Base-by-base conservation (phyloP, 92 coral and sea anemone species). In the Palythoa grandiflora region DNA sequence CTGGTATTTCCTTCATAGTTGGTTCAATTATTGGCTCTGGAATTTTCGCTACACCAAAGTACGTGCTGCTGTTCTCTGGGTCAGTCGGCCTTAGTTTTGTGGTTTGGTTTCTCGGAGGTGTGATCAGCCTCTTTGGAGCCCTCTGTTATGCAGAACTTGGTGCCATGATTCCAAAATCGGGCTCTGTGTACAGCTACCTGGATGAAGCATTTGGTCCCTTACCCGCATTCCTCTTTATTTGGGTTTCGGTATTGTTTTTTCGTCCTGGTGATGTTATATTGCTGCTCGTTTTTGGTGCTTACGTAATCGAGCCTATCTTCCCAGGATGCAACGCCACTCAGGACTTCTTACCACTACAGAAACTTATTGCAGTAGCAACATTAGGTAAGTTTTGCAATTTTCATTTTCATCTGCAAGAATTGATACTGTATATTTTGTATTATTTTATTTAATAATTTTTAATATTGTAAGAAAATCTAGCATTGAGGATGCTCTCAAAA, bases 11-110 rank as follows among this genome's bases (percentile, higher is more conserved):
- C 4, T 88, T 96, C 2, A 93, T 96, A 14, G 93, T 96, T 5
- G 98, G 98, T 1, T 78, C 94, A 19, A 96, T 96, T 14, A 94
- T 96, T 28, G 98, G 98, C 68, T 94, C 97, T 1, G 98, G 98
- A 10, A 96, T 96, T 70, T 96, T 96, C 78, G 98, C 98, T 2
- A 94, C 98, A 47, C 98, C 98, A 70, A 96, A 89, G 84, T 94
- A 93, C 89, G 97, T 96, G 40, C 20, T 96, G 73, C n/a, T 92
- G 53, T 91, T 84, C 76, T 77, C 91, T 10, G 98, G 98, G 9
- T 96, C 98, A 0, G 98, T 94, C 8, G 98, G 98, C 38, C 77
- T 94, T 84, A 91, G 92, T 35, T 79, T 94, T 9, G 91, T 96
- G 36, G 92, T 96, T 11, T 96, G 97, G 98, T 35, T 90, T 6